phyloP scores from a whole-genome alignment of 2,113 vertebrate genomes.

The Tupaia chinensis region DNA sequence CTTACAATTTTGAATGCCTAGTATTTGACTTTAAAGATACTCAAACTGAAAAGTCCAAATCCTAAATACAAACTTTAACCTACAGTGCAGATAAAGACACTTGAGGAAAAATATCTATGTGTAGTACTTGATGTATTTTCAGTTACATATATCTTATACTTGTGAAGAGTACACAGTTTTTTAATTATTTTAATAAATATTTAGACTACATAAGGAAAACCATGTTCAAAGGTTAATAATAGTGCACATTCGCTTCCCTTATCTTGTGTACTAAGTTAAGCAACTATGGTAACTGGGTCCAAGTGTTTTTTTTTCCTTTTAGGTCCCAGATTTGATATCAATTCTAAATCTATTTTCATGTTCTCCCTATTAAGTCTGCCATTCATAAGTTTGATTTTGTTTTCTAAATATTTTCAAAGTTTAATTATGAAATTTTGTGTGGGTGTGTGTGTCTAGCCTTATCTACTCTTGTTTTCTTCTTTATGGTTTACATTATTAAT shows the following conservation, averaged over 20 bases:
- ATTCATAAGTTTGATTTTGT: background rate
- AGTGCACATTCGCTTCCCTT: background rate
- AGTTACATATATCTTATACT: background rate
- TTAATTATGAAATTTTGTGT: background rate
- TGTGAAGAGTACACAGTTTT: background rate
- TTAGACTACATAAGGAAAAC: conserved; percentile 30
- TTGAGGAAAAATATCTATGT: background rate
- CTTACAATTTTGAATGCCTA: background rate
- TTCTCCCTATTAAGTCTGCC: conserved; percentile 9
- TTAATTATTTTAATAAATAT: background rate
- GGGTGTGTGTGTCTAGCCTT: background rate
- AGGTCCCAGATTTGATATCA: background rate
- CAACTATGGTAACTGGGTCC: background rate
- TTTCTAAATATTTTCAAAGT: conserved; percentile 15
- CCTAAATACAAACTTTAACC: background rate
- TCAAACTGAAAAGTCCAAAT: conserved; percentile 18
- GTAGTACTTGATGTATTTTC: background rate
- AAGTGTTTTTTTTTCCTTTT: background rate
- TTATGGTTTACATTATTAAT: background rate
- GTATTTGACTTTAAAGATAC: background rate
- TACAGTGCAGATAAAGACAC: background rate
- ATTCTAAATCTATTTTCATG: conserved; percentile 29
- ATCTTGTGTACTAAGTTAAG: background rate
- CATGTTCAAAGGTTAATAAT: background rate
- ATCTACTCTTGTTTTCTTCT: background rate